phyloP scores from a whole-genome alignment of 2,797 vertebrate genomes.

The Gymnocypris eckloni region DNA sequence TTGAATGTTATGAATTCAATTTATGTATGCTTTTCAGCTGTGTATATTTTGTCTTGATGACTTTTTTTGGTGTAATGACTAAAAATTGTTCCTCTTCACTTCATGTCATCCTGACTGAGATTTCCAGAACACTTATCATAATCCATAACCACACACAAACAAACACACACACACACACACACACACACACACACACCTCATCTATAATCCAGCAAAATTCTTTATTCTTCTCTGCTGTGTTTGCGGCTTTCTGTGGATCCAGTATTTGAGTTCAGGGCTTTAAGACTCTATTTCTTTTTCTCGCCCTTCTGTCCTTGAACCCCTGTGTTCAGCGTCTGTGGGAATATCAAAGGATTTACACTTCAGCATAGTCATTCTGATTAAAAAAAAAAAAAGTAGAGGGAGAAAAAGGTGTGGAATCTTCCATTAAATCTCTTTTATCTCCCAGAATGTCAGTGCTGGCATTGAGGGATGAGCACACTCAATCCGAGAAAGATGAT shows the following conservation, averaged over 20 bases:
- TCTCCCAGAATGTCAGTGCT: conserved; percentile 35
- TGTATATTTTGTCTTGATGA: neutral
- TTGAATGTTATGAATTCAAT: neutral
- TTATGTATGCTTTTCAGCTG: neutral
- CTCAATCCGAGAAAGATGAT: conserved; percentile 44
- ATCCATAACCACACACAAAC: conserved; percentile 21
- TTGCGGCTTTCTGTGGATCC: conserved; percentile 4
- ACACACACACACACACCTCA: conserved; percentile 3
- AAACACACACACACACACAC: neutral
- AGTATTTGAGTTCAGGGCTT: conserved; percentile 27
- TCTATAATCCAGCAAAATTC: conserved; percentile 40
- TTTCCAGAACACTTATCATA: conserved; percentile 42
- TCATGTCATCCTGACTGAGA: neutral
- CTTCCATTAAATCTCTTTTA: conserved; percentile 41
- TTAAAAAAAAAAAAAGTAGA: neutral
- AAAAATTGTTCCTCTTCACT: conserved; percentile 11
- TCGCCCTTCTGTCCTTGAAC: conserved; percentile 48
- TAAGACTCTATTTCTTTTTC: conserved; percentile 40
- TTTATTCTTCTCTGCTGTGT: conserved; percentile 36
- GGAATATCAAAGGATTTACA: conserved; percentile 47
- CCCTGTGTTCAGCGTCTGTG: conserved; percentile 13
- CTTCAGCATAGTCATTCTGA: conserved; percentile 42
- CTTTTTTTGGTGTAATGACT: neutral
- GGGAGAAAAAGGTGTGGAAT: conserved; percentile 35
- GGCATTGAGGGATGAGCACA: conserved; percentile 42